Base-by-base conservation (phyloP, 1,140 invertebrate species). In the Hylaeus volcanicus region DNA sequence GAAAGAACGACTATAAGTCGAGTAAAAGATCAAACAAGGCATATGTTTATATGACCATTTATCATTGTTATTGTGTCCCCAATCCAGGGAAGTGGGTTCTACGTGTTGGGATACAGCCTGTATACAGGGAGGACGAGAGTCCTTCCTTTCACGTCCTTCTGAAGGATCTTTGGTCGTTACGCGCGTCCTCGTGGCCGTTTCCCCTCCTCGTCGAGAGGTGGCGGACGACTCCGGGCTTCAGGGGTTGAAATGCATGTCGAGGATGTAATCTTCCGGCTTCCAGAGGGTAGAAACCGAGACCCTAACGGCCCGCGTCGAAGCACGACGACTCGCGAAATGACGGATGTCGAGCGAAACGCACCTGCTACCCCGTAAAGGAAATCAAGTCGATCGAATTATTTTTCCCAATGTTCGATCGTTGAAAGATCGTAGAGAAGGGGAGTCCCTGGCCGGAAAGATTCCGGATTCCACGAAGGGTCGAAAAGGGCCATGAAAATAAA, bases 381-480 rank as follows among this genome's bases (percentile, higher is more conserved):
- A 78, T 78, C 75, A 43, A 63, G 48, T 56, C 45, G 75, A 78
- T 71, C 75, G 75, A 78, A 78, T 72, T 76, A 76, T 69, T 76
- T 69, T 69, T 69, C 64, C n/a, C 6, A n/a, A 58, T n/a, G 74
- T 39, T 53, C 58, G 68, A 72, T 74, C 61, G 70, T 79, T 51
- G 70, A 63, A 56, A 56, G 70, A 74, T 78, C 66, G 66, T 5
- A 56, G 43, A 14, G 12, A 6, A 5, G 26, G 48, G 6, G 5
- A 37, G 64, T 58, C 53, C 68, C 41, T 9, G 9, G 1, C 58
- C n/a, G 43, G 5, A 39, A 15, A 69, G 64, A 76, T 76, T 69
- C 56, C 4, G 43, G 12, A 39, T 58, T 76, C n/a, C 26, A 66
- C 63, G 41, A 69, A 43, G 74, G 74, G 64, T 2, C 9, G 4